Percentiles rank a stretch among this genome's conserved stretches.
These are phyloP conservation scores for Arrhopalites spinosus DNA, from an alignment of 2,888 invertebrate species.

Conservation along the genomic window DNA sequence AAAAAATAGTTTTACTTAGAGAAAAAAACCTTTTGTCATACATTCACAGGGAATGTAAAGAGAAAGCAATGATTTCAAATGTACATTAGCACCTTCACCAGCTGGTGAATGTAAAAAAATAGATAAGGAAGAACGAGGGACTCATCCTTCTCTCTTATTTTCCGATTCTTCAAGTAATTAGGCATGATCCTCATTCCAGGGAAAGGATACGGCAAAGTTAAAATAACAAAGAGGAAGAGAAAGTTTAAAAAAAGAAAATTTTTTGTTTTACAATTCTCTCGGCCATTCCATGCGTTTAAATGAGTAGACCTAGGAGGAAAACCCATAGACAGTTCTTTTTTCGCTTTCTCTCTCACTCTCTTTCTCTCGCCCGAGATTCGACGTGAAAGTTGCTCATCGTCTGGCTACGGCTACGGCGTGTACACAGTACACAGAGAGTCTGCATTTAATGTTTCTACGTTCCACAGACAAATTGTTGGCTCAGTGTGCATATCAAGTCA, in stretches of 20 bases:
- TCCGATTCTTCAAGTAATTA: background rate
- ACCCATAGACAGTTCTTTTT: background rate
- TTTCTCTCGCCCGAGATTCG: background rate
- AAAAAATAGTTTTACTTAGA: too few species aligned
- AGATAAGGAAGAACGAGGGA: background rate
- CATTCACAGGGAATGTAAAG: too few species aligned
- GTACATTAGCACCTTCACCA: background rate
- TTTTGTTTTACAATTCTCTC: too few species aligned
- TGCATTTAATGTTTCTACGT: conserved; percentile 9
- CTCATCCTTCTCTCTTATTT: background rate
- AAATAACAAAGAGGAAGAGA: background rate
- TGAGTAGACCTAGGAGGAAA: background rate
- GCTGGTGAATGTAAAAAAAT: background rate
- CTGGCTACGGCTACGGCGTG: background rate
- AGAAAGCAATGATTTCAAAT: too few species aligned
- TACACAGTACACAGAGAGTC: too few species aligned
- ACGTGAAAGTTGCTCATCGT: background rate
- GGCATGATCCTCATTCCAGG: background rate
- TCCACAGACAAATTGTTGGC: conserved; percentile 3
- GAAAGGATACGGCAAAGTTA: too few species aligned
- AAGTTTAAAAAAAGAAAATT: too few species aligned
- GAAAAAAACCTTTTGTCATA: too few species aligned
- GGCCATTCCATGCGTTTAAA: background rate
- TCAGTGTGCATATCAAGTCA: conserved; percentile 16
- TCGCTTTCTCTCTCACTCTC: background rate